phyloP scores from a whole-genome alignment of 2,797 vertebrate genomes.

The Girardinus metallicus region DNA sequence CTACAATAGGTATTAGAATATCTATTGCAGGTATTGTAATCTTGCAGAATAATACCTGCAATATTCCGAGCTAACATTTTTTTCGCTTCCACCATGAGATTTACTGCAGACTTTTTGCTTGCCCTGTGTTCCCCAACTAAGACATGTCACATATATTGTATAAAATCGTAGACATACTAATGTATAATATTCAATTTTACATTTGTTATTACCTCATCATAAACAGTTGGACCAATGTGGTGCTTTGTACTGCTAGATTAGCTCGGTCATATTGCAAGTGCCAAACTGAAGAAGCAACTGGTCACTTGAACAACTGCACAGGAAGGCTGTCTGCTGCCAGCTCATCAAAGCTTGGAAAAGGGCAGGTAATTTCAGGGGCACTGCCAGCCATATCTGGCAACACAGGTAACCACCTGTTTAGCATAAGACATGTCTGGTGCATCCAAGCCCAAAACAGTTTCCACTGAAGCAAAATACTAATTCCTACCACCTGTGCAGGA shows the following conservation, averaged over 20 bases:
- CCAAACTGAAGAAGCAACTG: constrained; percentile 39
- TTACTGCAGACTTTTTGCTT: neutral
- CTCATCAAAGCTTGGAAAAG: constrained; percentile 62
- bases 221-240: constrained; percentile 17
- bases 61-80: too few relatives aligned
- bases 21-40: too few relatives aligned
- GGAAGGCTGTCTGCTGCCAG: constrained; percentile 43
- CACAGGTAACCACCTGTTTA: constrained; percentile 65
- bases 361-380: constrained; percentile 46
- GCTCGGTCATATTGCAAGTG: constrained; percentile 22
- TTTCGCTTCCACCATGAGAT: neutral
- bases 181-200: constrained; percentile 60
- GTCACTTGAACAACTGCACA: constrained; percentile 46
- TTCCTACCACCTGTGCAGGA: constrained; percentile 19
- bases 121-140: neutral
- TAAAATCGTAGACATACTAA: constrained; percentile 17
- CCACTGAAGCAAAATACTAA: constrained; percentile 2
- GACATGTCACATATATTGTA: neutral
- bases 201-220: constrained; percentile 29
- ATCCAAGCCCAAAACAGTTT: constrained; percentile 35
- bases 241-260: constrained; percentile 25
- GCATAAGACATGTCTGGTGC: constrained; percentile 45
- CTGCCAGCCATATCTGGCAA: constrained; percentile 53
- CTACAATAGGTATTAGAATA: too few relatives aligned
- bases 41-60: too few relatives aligned